phyloP scores from a whole-genome alignment of 2,888 invertebrate species.

The Caenorhabditis sp. region DNA sequence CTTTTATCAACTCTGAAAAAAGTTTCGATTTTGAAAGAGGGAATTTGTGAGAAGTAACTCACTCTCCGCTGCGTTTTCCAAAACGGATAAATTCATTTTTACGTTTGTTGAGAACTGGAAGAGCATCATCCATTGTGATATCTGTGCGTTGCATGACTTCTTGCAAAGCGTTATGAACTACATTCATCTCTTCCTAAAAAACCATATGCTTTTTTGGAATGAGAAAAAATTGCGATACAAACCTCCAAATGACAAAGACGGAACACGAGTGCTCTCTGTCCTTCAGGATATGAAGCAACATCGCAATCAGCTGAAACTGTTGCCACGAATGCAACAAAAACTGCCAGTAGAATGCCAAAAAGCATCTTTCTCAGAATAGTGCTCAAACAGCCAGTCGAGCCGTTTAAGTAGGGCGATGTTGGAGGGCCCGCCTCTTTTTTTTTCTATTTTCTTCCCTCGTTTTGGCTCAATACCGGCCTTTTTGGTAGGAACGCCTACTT shows the following conservation, averaged over 20 bases:
- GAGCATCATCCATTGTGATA: slow-evolving; percentile 21
- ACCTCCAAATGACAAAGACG: slow-evolving; percentile 53
- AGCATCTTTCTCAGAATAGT: slow-evolving; percentile 38
- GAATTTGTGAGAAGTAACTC: not conserved
- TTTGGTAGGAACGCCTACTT: slow-evolving; percentile 17
- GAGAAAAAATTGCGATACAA: not conserved
- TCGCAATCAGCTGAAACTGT: slow-evolving; percentile 43
- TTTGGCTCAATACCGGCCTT: slow-evolving; percentile 1
- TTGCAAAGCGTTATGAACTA: slow-evolving; percentile 52
- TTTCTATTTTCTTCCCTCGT: slow-evolving; percentile 12
- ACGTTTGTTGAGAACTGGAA: slow-evolving; percentile 37
- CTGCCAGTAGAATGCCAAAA: slow-evolving; percentile 15
- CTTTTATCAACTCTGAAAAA: not conserved
- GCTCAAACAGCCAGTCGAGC: not conserved
- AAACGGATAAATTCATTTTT: slow-evolving; percentile 59
- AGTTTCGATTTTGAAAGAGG: not conserved
- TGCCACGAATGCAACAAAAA: slow-evolving; percentile 18
- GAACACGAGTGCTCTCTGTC: slow-evolving; percentile 32
- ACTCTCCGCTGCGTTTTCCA: slow-evolving; percentile 47
- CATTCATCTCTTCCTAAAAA: slow-evolving; percentile 43
- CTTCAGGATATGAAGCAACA: slow-evolving; percentile 24
- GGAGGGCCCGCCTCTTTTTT: not conserved
- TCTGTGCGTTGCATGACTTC: slow-evolving; percentile 52
- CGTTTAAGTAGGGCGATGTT: slow-evolving; percentile 4
- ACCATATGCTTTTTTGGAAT: not conserved